Evolutionary conservation across 35 echinoderm and acorn worm species (phyloP), one percentile per base, ranked within the genome.

Genomic region (Stichopus chloronotus): DNA sequence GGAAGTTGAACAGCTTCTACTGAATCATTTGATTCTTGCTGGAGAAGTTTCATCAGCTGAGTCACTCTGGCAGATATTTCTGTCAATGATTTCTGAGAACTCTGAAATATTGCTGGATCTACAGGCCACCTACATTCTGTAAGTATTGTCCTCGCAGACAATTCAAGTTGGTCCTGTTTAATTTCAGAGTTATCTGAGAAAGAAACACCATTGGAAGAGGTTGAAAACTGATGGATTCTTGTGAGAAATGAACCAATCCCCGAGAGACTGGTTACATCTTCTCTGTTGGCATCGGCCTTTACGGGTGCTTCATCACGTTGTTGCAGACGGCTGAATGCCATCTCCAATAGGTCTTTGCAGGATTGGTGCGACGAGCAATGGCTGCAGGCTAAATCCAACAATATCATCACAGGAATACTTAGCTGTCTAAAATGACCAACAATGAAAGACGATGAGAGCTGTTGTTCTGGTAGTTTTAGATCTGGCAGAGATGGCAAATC

Each of bases 381-480:
- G 14, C 95, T 96, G 76, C 95, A 95, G 14, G 95, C 95, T 24
- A 99, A 78, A 90, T 99, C 97, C 14, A 99, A 93, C 6, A 95
- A 79, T 52, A 99, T 77, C 95, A 99, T 93, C 9, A 91, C 88
- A 9, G 96, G 76, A 25, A 97, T 76, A 9, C 84, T 92, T 16
- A 91, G 19, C 56, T 25, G 84, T 82, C 91, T 78, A 16, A 96
- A 86, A 61, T 92, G 92, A 59, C 87, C 87, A n/a, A 58, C 53
- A 13, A 96, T 91, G 9, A 83, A 52, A 76, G 55, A 43, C 14
- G 56, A 71, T 52, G 60, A 89, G 11, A n/a, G 13, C 20, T 4
- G 25, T 54, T 53, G 21, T 59, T 69, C 58, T 52, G 57, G 19
- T 5, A 78, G 72, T 10, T 24, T 23, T 9, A 88, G 55, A 88